A percentile compares a stretch with the other conserved stretches of the same genome.
These are phyloP conservation scores for Ennomos quercinarius DNA, from an alignment of 2,888 invertebrate genomes.

Conservation along the genomic window DNA sequence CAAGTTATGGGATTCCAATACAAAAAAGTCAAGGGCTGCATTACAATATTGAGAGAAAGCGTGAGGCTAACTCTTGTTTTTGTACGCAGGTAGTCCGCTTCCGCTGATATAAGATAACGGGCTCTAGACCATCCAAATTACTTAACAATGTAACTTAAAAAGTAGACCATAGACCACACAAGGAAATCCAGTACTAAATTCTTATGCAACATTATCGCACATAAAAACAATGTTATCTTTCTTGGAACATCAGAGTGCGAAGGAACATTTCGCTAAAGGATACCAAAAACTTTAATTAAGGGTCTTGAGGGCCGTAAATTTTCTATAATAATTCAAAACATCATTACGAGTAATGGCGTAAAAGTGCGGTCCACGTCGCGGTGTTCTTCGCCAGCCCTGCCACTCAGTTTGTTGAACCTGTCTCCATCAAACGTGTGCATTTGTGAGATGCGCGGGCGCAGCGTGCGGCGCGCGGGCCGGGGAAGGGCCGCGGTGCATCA, in stretches of 20 bases:
- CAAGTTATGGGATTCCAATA: too few relatives aligned
- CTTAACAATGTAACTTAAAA: slow-evolving; percentile 1
- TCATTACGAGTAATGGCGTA: slow-evolving; percentile 72
- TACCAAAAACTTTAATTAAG: slow-evolving; percentile 60
- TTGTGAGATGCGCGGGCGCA: slow-evolving; percentile 62
- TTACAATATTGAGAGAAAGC: too few relatives aligned
- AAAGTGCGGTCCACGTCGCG: slow-evolving; percentile 66
- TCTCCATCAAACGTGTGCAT: slow-evolving; percentile 74
- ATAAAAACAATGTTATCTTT: slow-evolving; percentile 51
- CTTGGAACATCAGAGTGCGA: slow-evolving; percentile 48
- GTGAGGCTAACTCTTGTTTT: too few relatives aligned
- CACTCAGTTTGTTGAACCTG: slow-evolving; percentile 81
- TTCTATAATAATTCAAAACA: slow-evolving; percentile 71
- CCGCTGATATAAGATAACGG: neutral
- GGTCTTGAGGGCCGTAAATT: slow-evolving; percentile 56
- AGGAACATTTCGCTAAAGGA: slow-evolving; percentile 50
- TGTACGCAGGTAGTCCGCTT: too few relatives aligned
- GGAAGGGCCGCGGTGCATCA: slow-evolving; percentile 71
- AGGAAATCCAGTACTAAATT: slow-evolving; percentile 16
- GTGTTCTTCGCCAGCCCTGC: slow-evolving; percentile 47
- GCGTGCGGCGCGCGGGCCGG: slow-evolving; percentile 46
- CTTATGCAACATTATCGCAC: slow-evolving; percentile 38
- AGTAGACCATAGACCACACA: slow-evolving; percentile 12
- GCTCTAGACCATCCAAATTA: neutral
- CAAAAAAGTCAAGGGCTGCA: too few relatives aligned